Base-by-base conservation (phyloP, 2,797 vertebrate genomes). In the Poliocrania exsul region DNA sequence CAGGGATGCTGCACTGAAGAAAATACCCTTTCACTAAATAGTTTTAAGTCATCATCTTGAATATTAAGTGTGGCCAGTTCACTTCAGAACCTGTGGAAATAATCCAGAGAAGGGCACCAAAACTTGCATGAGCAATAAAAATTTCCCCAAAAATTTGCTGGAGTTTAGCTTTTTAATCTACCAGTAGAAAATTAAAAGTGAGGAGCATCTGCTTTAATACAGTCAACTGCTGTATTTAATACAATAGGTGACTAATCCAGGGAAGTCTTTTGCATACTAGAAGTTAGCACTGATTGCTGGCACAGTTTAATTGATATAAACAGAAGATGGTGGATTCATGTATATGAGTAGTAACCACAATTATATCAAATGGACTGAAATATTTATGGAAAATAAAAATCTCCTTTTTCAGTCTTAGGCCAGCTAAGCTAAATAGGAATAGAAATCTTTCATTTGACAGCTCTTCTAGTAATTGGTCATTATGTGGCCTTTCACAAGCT, bases 381-480 rank as follows among this genome's bases (percentile, higher is more conserved):
- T 95, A 80, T 89, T 95, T 92, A 64, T 65, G 44, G 40, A 38
- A 62, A 77, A 60, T 67, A 74, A 91, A 83, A 91, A 65, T 53
- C 10, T 10, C n/a, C 16, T 15, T 92, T 79, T 87, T 64, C 64
- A 80, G 26, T 53, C 60, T 38, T 73, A 70, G 28, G 24, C 56
- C 40, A 80, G 8, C 47, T 82, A 85, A 83, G 47, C 50, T 57
- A 78, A 60, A 69, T 31, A 80, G 23, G 79, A 89, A 37, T 51
- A 82, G 56, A 46, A 92, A 47, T 73, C 4, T 85, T 92, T 28
- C 58, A 25, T 88, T 86, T 85, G 61, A 81, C 50, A 81, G 29
- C 38, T 92, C 80, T 90, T 21, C 20, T 80, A 54, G 26, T 74
- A 90, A 77, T 74, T 84, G 31, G 24, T 40, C 50, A 12, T 86